Percentiles rank a stretch among this genome's conserved stretches.
phyloP scores from a whole-genome alignment of 2,888 invertebrate species.

The Melipona beecheii region DNA sequence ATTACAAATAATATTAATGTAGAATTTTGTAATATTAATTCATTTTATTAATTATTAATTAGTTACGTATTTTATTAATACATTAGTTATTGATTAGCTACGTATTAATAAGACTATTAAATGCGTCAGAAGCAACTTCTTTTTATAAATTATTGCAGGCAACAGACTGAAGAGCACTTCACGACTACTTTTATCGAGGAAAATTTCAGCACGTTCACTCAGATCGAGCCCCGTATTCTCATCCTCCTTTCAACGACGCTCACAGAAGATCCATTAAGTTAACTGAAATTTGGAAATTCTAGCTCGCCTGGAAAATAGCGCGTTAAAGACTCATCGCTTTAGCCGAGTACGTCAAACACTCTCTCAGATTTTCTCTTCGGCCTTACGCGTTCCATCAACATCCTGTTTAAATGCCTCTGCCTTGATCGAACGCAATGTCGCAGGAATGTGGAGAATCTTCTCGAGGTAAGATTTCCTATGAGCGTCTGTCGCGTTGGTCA shows the following conservation, averaged over 20 bases:
- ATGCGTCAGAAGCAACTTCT: too few relatives aligned
- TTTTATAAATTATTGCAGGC: too few relatives aligned
- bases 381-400: constrained; percentile 11
- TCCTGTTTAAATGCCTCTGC: background rate
- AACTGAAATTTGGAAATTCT: constrained; percentile 21
- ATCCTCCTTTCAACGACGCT: background rate
- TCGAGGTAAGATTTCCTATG: background rate
- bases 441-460: constrained; percentile 17
- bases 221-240: background rate
- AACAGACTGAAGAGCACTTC: too few relatives aligned
- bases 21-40: too few relatives aligned
- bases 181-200: too few relatives aligned
- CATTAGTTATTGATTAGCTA: too few relatives aligned
- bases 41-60: too few relatives aligned
- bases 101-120: too few relatives aligned
- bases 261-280: background rate
- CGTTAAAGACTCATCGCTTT: background rate
- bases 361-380: background rate
- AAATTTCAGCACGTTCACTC: background rate
- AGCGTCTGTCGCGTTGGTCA: background rate
- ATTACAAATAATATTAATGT: too few relatives aligned
- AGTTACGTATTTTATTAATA: too few relatives aligned
- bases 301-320: background rate
- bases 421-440: constrained; percentile 19
- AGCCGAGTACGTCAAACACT: background rate